phyloP scores from a whole-genome alignment of 2,113 vertebrate species.

The Alethe castanea region DNA sequence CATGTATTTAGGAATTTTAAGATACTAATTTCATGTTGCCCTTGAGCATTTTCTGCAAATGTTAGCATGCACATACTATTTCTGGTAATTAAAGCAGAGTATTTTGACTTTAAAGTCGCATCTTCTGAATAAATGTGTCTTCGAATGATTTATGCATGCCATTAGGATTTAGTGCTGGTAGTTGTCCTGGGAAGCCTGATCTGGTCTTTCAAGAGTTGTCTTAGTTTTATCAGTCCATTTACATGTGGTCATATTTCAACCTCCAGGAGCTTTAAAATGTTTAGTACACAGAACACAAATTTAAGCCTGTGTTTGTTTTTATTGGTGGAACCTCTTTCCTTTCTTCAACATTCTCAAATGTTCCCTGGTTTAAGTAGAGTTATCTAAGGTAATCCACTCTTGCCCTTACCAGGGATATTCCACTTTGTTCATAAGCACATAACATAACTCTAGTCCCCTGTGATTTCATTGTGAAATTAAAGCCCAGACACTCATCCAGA shows the following conservation, averaged over 20 bases:
- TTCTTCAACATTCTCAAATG: conserved; percentile 93
- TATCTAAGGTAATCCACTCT: conserved; percentile 91
- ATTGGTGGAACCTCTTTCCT: conserved; percentile 77
- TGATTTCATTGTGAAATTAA: conserved; percentile 83
- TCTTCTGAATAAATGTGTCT: conserved; percentile 61
- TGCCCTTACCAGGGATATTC: conserved; percentile 82
- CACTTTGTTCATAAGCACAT: conserved; percentile 81
- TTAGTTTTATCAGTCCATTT: conserved; percentile 53
- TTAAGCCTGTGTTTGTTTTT: conserved; percentile 78
- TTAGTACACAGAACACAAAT: conserved; percentile 68
- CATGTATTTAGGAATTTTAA: conserved; percentile 60
- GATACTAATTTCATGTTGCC: conserved; percentile 47
- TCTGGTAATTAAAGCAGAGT: conserved; percentile 36
- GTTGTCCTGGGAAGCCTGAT: conserved; percentile 60
- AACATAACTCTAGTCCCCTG: conserved; percentile 77
- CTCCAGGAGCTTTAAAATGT: conserved; percentile 67
- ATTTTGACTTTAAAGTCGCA: conserved; percentile 65
- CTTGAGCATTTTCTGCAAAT: conserved; percentile 70
- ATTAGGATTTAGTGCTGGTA: conserved; percentile 64
- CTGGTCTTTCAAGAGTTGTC: conserved; percentile 60
- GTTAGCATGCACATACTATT: conserved; percentile 51
- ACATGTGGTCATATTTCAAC: conserved; percentile 58
- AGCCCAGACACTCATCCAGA: conserved; percentile 88
- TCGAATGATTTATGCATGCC: conserved; percentile 64
- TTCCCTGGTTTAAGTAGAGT: conserved; percentile 82